Conservation (phyloP, 2,888 invertebrate genomes). For the Pollenia griseotomentosa region DNA sequence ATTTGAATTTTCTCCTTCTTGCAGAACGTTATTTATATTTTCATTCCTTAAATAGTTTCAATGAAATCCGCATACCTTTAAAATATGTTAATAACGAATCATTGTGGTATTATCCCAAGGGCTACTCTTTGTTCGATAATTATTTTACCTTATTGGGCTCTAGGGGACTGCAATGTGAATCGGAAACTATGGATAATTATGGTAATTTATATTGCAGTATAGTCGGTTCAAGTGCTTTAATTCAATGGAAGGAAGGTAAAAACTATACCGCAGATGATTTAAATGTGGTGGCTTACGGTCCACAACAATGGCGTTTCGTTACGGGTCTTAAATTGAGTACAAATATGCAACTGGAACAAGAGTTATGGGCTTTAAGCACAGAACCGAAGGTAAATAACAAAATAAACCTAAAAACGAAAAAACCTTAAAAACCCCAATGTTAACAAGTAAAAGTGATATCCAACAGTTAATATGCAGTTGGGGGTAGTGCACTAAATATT, state of each 20-base stretch:
- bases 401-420: not conserved
- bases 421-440: too few species aligned
- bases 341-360: conserved; percentile 86
- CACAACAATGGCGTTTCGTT: conserved; percentile 88
- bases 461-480: too few species aligned
- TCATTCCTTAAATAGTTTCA: conserved; percentile 87
- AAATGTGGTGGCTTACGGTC: conserved; percentile 86
- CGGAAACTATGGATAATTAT: conserved; percentile 89
- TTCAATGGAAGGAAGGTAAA: conserved; percentile 89
- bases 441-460: too few species aligned
- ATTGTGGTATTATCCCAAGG: conserved; percentile 84
- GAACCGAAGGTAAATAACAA: conserved; percentile 79
- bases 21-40: conserved; percentile 86
- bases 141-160: conserved; percentile 85
- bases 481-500: too few species aligned
- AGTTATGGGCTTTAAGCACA: conserved; percentile 87
- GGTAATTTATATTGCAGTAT: conserved; percentile 90
- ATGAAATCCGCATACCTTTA: conserved; percentile 87
- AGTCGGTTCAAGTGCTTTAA: conserved; percentile 88
- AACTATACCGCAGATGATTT: conserved; percentile 85
- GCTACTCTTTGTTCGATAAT: conserved; percentile 76
- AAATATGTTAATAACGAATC: conserved; percentile 86
- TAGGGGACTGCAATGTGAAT: conserved; percentile 89
- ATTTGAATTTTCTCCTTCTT: conserved; percentile 10
- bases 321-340: conserved; percentile 89